Conservation (phyloP, 2,888 invertebrate species). For the Eupithecia centaureata region DNA sequence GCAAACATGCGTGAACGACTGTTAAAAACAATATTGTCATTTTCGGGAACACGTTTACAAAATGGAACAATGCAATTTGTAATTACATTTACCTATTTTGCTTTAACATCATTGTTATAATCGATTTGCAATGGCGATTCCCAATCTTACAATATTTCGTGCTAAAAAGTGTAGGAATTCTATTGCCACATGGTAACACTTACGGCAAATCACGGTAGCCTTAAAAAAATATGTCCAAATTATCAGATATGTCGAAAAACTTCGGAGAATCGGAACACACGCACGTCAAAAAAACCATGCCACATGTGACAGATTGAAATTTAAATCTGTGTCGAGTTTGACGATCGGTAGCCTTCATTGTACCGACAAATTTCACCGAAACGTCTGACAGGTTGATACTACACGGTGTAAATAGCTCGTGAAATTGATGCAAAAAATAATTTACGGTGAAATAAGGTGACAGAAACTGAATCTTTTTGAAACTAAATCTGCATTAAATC, state of each 20-base stretch:
- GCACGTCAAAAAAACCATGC: slow-evolving; percentile 55
- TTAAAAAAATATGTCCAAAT: slow-evolving; percentile 52
- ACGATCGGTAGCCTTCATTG: slow-evolving; percentile 60
- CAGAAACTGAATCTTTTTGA: not conserved
- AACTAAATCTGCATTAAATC: not conserved
- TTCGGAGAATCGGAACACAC: slow-evolving; percentile 57
- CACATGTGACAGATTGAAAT: slow-evolving; percentile 71
- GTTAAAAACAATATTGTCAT: slow-evolving; percentile 48
- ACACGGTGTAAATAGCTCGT: slow-evolving; percentile 64
- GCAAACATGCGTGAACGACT: slow-evolving; percentile 62
- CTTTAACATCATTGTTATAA: slow-evolving; percentile 24
- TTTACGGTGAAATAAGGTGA: slow-evolving; percentile 6
- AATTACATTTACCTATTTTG: slow-evolving; percentile 46
- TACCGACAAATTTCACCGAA: slow-evolving; percentile 68
- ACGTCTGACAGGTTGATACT: slow-evolving; percentile 60
- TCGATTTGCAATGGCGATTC: slow-evolving; percentile 38
- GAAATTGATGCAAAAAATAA: slow-evolving; percentile 61
- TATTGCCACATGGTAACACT: slow-evolving; percentile 38
- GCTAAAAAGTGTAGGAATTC: not conserved
- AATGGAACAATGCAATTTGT: slow-evolving; percentile 44
- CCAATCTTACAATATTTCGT: not conserved
- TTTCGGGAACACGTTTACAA: slow-evolving; percentile 36
- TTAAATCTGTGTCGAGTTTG: slow-evolving; percentile 61
- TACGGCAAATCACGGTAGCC: slow-evolving; percentile 56
- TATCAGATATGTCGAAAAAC: slow-evolving; percentile 45